A percentile compares a stretch with the other conserved stretches of the same genome.
Evolutionary conservation across 2,797 vertebrate genomes (phyloP).

Genomic region (Hemitrygon akajei): DNA sequence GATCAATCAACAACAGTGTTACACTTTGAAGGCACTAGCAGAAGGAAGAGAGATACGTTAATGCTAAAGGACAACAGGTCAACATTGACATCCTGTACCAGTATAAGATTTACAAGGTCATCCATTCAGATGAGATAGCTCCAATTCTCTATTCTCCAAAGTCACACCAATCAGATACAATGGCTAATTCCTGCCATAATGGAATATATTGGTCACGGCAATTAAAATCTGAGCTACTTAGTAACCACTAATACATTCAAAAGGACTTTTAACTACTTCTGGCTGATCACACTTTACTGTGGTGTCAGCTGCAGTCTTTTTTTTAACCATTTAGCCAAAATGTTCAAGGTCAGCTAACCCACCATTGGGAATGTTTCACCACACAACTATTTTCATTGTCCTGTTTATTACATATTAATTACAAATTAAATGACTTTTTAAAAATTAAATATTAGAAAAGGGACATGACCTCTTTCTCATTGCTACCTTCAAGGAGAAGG

Average conservation of each 20-base stretch:
- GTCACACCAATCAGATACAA: not conserved
- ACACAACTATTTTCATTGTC: conserved; percentile 6
- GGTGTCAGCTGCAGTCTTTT: not conserved
- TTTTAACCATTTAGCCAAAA: not conserved
- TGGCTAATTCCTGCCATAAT: not conserved
- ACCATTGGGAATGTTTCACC: not conserved
- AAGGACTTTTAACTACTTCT: not conserved
- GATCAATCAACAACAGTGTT: not conserved
- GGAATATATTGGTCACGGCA: conserved; percentile 33
- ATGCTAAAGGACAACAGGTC: conserved; percentile 25
- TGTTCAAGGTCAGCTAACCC: conserved; percentile 21
- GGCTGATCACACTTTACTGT: not conserved
- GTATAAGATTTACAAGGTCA: not conserved
- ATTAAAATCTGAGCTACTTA: conserved; percentile 24
- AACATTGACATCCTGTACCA: conserved; percentile 27
- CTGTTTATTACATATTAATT: not conserved
- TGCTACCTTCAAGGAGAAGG: no score
- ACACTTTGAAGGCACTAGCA: not conserved
- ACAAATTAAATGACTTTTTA: not conserved
- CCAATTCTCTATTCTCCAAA: not conserved
- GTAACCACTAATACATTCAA: conserved; percentile 27
- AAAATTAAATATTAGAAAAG: not conserved
- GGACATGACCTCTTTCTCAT: not conserved
- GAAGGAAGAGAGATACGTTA: conserved; percentile 11
- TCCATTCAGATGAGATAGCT: conserved; percentile 10